Evolutionary conservation across 2,888 invertebrate genomes (phyloP).

Genomic region (Andrena bicolor): DNA sequence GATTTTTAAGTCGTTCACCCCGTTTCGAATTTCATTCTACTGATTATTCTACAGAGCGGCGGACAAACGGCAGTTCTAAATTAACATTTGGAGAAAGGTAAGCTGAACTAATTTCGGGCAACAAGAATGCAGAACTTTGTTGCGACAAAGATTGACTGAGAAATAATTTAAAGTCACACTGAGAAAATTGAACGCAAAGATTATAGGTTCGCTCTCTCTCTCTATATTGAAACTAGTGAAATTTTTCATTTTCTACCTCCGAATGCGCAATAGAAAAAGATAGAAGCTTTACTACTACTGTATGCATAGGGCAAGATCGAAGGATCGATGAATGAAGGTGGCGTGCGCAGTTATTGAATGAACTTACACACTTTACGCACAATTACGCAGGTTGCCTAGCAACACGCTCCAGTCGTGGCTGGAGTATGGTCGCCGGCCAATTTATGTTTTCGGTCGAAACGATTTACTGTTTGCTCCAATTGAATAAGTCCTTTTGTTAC

Average conservation of each 20-base stretch:
- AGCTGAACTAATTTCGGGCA: too few species aligned
- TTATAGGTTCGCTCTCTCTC: too few species aligned
- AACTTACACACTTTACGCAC: not conserved
- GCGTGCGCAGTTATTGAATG: slow-evolving; percentile 17
- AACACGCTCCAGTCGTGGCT: not conserved
- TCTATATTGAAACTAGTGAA: too few species aligned
- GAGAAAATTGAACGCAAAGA: too few species aligned
- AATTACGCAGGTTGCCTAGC: slow-evolving; percentile 16
- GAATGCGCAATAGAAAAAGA: too few species aligned
- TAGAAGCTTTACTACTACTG: too few species aligned
- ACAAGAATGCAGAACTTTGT: too few species aligned
- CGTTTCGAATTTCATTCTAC: slow-evolving; percentile 3
- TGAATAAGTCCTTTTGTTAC: not conserved
- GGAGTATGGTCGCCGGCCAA: not conserved
- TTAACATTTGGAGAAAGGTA: too few species aligned
- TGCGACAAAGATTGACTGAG: too few species aligned
- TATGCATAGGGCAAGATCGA: not conserved
- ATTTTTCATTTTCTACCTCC: too few species aligned
- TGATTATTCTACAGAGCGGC: not conserved
- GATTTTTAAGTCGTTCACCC: slow-evolving; percentile 23
- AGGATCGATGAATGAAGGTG: not conserved
- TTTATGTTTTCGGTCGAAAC: not conserved
- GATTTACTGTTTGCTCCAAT: not conserved
- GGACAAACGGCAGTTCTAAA: not conserved
- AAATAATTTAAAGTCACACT: too few species aligned